Base-by-base conservation (phyloP, 2,113 vertebrate species). In the Bothrops jararaca region DNA sequence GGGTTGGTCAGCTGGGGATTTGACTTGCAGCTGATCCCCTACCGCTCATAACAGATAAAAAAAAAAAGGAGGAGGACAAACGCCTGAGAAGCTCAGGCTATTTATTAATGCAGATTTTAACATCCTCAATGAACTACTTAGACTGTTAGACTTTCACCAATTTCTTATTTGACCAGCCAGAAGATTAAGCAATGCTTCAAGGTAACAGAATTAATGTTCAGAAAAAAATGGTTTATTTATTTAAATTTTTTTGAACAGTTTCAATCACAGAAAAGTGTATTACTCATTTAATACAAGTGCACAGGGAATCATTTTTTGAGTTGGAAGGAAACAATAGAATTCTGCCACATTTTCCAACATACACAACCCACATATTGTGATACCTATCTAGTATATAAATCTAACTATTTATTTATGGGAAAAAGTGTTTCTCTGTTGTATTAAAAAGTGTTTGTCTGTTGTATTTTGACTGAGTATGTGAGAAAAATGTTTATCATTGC, bases 1-100 rank as follows among this genome's bases (percentile, higher is more conserved):
- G 97, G 97, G 97, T 97, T 98, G 98, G 98, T 98, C 98, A 98
- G 97, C 98, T 98, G 97, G 97, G 98, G 98, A 98, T 98, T 98
- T 98, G 97, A 97, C 96, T 97, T 94, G 92, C 97, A 98, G 98
- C 98, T 98, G 98, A 98, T 98, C 98, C 98, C 98, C 97, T 97
- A 97, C 97, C 96, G 95, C 96, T 97, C 95, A 80, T 97, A 95
- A 96, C 97, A 97, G 97, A 98, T 98, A 98, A 97, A 97, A 94
- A 97, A 97, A 94, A 94, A 94, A 94, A 90, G 80, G 56, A 48
- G n/a, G 69, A 74, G 53, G 88, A 92, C 22, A 52, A 96, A 96
- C 96, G 97, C 96, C 96, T 52, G 96, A 97, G 97, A 95, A 97
- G 96, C 93, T 94, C 95, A 94, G 96, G 95, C 96, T 96, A 95